A percentile compares a stretch with the other conserved stretches of the same genome.
Conservation (phyloP, 2,113 vertebrate species). For the Peucedramus taeniatus region DNA sequence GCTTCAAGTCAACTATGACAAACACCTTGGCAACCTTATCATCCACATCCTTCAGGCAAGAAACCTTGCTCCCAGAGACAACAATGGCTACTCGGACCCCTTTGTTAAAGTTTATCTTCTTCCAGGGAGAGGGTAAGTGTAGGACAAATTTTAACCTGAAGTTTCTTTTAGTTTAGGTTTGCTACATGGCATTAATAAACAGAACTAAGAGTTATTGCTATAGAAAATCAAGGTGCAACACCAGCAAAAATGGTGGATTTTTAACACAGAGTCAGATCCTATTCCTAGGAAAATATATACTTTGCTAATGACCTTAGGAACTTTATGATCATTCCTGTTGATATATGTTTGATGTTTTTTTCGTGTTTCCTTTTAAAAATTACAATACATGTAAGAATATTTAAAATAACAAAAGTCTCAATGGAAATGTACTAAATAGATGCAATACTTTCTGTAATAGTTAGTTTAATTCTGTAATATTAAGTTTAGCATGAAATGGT, state of each 20-base stretch:
- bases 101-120: conserved; percentile 99
- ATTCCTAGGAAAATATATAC: not conserved
- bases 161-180: not conserved
- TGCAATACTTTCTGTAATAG: not conserved
- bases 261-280: not conserved
- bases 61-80: conserved; percentile 90
- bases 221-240: not conserved
- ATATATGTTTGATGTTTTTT: not conserved
- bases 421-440: not conserved
- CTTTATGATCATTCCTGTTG: not conserved
- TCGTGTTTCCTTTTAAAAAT: not conserved
- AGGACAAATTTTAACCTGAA: not conserved
- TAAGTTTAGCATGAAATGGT: not conserved
- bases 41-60: conserved; percentile 97
- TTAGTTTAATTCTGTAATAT: no score
- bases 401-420: not conserved
- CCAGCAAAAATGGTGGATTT: not conserved
- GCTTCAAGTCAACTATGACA: conserved; percentile 99
- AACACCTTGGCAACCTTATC: conserved; percentile 93
- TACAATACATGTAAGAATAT: not conserved
- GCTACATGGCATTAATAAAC: not conserved
- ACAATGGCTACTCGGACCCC: conserved; percentile 96
- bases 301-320: not conserved
- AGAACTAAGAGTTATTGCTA: not conserved
- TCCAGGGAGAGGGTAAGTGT: conserved; percentile 95